Base-by-base conservation (phyloP, 2,113 vertebrate genomes). In the Varanus salvator region DNA sequence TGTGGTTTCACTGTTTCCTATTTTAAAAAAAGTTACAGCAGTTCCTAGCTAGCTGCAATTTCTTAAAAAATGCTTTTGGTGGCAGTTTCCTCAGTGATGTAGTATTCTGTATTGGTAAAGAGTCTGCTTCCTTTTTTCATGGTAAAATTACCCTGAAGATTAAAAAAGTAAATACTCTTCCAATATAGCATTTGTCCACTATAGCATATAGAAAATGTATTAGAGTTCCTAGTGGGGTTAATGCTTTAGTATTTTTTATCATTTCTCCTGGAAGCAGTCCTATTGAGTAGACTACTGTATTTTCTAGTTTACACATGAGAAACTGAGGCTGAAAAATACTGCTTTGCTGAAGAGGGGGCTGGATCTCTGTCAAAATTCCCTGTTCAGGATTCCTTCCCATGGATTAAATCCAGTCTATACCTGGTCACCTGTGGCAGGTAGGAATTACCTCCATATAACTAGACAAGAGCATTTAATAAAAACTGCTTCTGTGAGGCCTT, bases 1-100 rank as follows among this genome's bases (percentile, higher is more conserved):
- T 95, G 94, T 92, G 94, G 95, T 88, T 92, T 90, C 80, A 27
- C 66, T 85, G 89, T 94, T 96, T 96, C 95, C 93, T 95, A 94
- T 91, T 94, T 93, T 77, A 87, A 90, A 84, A 80, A 93, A 89
- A 83, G 91, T 0, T 72, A 72, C 48, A 93, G 82, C 86, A 93
- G 94, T 95, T 96, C 93, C 95, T 93, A 90, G 87, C 91, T 94
- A 93, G 93, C 92, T 87, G 89, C 84, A 87, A 85, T 93, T 91
- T 90, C 86, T 94, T 54, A 76, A 50, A 78, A 50, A 89, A 76
- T 85, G 48, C 83, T 0, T 89, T 77, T 57, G 19, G 17, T 81
- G 90, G 90, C 92, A 94, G 94, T 86, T 95, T 94, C 93, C 93
- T 95, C 92, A 90, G 85, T 86, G 0, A 34, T n/a, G 88, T 54